phyloP scores from a whole-genome alignment of 2,797 vertebrate genomes.

The Propithecus deckenii region DNA sequence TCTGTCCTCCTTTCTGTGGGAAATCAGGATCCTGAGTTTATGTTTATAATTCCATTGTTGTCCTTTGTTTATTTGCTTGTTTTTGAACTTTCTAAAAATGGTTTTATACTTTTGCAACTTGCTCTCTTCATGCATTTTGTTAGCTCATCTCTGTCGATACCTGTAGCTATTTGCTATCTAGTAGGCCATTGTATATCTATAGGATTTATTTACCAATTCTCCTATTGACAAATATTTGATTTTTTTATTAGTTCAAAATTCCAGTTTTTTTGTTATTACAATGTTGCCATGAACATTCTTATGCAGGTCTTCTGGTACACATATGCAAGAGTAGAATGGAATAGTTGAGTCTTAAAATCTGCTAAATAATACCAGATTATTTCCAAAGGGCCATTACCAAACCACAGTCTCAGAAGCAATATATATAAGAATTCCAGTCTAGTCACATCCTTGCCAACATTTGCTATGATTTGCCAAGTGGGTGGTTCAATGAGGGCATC shows the following conservation, averaged over 20 bases:
- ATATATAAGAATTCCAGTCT: background rate
- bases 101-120: background rate
- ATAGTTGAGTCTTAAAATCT: slow-evolving; percentile 32
- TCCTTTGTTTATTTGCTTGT: background rate
- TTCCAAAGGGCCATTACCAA: slow-evolving; percentile 1
- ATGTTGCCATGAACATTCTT: background rate
- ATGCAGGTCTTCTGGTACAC: slow-evolving; percentile 4
- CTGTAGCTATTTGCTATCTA: background rate
- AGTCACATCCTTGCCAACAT: background rate
- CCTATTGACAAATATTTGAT: background rate
- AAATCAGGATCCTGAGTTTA: background rate
- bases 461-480: background rate
- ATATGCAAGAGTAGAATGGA: background rate
- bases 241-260: background rate
- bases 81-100: slow-evolving; percentile 1
- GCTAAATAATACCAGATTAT: slow-evolving; percentile 50
- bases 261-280: background rate
- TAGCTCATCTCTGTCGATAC: background rate
- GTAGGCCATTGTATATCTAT: background rate
- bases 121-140: background rate
- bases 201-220: background rate
- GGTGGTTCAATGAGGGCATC: background rate
- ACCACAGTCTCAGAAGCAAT: background rate
- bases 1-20: background rate
- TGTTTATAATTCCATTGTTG: background rate